Conservation (phyloP, 2,113 vertebrate genomes). For the Eretmochelys imbricata region DNA sequence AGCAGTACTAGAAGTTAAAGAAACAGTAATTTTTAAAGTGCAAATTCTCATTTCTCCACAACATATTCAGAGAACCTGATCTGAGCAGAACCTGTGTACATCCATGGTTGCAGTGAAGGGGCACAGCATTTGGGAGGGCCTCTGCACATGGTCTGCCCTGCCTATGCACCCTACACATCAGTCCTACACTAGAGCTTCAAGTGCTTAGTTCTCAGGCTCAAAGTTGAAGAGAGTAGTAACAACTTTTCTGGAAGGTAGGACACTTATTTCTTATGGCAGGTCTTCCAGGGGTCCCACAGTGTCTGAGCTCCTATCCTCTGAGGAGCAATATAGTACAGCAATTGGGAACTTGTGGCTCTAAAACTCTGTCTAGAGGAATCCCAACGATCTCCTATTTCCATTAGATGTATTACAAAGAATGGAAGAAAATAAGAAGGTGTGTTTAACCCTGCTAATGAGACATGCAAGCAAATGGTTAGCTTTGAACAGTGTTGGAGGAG, state of each 20-base stretch:
- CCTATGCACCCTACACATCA: background rate
- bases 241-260: background rate
- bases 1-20: background rate
- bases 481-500: background rate
- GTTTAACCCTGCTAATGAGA: background rate
- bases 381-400: background rate
- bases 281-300: background rate
- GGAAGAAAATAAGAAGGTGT: background rate
- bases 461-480: background rate
- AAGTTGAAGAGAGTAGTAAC: background rate
- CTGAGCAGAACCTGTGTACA: background rate
- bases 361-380: background rate
- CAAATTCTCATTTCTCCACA: background rate
- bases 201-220: background rate
- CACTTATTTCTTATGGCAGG: too few species aligned
- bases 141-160: accelerated
- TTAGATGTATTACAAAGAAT: background rate
- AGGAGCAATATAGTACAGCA: background rate
- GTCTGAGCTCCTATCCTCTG: background rate
- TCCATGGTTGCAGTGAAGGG: accelerated
- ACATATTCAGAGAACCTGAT: background rate
- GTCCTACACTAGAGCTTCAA: accelerated
- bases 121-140: background rate
- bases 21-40: background rate
- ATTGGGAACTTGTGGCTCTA: background rate